Evolutionary conservation across 2,113 vertebrate genomes (phyloP), one percentile per base, ranked within the genome.

Genomic region (Apus apus): DNA sequence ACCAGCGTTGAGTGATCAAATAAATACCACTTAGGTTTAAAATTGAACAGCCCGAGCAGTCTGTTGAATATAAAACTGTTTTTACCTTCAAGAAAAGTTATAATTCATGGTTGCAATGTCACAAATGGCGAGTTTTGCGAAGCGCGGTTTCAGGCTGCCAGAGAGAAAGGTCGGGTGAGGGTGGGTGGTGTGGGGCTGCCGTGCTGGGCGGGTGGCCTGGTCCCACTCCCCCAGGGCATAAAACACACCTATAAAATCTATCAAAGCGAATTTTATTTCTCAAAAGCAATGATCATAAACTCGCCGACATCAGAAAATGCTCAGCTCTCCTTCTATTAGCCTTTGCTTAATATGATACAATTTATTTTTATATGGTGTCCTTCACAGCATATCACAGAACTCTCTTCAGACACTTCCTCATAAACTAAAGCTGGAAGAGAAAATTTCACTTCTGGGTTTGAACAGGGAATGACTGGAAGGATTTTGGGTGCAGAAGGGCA

Each of bases 311-410:
- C 71, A 79, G 86, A 90, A 78, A 85, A 87, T 7, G 66, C 58
- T 79, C 45, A 53, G 45, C 43, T 75, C 53, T 50, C 90, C 85
- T 96, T 74, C 92, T 73, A 34, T 94, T 78, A 77, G 96, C 72
- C 93, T 94, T 86, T 96, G 68, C 71, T 90, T 97, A 94, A 97
- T 85, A 62, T 2, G 23, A 74, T 58, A 36, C 76, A 58, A 62
- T 95, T 96, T 95, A 92, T 93, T 97, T 97, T 96, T 97, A 95
- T 95, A 71, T 57, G 65, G 70, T 76, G 96, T 93, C 96, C 96
- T 97, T 96, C 93, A 89, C 85, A 93, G 91, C 58, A 66, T 84
- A 89, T 89, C 85, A 43, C 74, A 38, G 92, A 93, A 68, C 38
- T 66, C 65, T 62, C 43, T 70, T 77, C 80, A 70, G 94, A 61